Evolutionary conservation across 2,113 vertebrate genomes (phyloP).

Genomic region (Sinosuthora webbiana): DNA sequence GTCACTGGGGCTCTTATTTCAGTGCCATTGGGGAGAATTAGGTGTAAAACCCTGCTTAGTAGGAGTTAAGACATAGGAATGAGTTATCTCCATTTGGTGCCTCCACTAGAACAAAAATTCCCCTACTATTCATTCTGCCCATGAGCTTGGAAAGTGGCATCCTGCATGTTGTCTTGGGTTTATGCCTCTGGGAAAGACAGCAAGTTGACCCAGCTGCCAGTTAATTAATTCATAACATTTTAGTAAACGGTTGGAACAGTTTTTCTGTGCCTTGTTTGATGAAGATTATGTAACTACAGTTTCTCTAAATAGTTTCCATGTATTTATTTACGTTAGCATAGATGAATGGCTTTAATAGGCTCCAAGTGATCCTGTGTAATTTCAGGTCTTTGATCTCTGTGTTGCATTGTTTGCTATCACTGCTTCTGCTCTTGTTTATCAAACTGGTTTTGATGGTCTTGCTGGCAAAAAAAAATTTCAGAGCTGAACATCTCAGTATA

Average conservation of each 20-base stretch:
- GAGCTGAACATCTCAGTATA: neutral
- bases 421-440: neutral
- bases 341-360: neutral
- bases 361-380: neutral
- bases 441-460: neutral
- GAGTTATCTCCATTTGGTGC: neutral
- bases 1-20: neutral
- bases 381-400: neutral
- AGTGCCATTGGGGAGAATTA: neutral
- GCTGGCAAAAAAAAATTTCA: neutral
- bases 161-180: accelerated
- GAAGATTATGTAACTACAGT: neutral
- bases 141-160: neutral
- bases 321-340: neutral
- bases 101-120: neutral
- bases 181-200: neutral
- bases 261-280: neutral
- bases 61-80: neutral
- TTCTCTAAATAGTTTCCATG: neutral
- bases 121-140: neutral
- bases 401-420: neutral
- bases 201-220: neutral
- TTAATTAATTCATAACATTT: neutral
- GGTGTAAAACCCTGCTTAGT: neutral
- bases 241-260: neutral